Evolutionary conservation across 2,797 vertebrate genomes (phyloP).

Genomic region (Gymnoscopelus braueri): DNA sequence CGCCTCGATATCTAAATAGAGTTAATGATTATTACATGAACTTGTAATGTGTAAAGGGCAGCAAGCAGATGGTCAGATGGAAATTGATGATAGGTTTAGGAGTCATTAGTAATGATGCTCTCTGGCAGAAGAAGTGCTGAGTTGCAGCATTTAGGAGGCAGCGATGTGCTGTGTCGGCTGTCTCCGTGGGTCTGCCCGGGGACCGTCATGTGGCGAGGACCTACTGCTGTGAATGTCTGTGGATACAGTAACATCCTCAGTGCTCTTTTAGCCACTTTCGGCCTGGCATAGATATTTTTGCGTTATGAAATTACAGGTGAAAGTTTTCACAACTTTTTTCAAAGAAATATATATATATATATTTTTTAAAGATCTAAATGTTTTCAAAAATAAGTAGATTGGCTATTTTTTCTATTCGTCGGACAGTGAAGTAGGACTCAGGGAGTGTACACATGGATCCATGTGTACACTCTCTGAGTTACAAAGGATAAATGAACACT

Average conservation of each 20-base stretch:
- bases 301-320: too few relatives aligned
- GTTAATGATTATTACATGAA: conserved; percentile 58
- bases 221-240: conserved; percentile 29
- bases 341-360: too few relatives aligned
- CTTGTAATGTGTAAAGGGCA: conserved; percentile 54
- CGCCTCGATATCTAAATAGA: conserved; percentile 41
- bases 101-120: conserved; percentile 66
- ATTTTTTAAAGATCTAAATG: too few relatives aligned
- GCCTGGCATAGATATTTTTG: too few relatives aligned
- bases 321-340: too few relatives aligned
- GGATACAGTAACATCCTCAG: conserved; percentile 7
- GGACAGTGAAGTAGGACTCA: too few relatives aligned
- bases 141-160: conserved; percentile 31
- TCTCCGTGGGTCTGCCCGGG: conserved; percentile 35
- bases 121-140: conserved; percentile 58
- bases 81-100: conserved; percentile 66
- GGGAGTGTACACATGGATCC: background rate
- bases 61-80: conserved; percentile 61
- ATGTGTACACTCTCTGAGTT: too few relatives aligned
- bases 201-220: conserved; percentile 21
- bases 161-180: conserved; percentile 53
- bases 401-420: too few relatives aligned
- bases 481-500: too few relatives aligned
- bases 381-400: too few relatives aligned
- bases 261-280: too few relatives aligned